Evolutionary conservation across 2,113 vertebrate species (phyloP).

Genomic region (Ia io): DNA sequence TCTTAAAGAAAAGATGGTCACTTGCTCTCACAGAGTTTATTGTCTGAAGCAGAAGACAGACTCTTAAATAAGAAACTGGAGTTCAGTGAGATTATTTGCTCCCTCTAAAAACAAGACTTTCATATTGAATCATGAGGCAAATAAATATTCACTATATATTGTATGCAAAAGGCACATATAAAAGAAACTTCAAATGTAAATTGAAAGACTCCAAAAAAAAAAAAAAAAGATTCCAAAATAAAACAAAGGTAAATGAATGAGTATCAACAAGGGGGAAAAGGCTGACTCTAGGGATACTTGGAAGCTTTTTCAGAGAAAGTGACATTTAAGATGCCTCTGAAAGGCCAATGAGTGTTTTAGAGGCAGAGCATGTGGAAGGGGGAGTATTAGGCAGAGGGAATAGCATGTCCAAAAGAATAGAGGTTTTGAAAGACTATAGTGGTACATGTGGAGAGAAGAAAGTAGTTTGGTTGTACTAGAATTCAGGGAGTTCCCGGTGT

Average conservation of each 20-base stretch:
- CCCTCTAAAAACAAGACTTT: not conserved
- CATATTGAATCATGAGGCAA: not conserved
- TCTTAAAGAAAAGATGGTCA: not conserved
- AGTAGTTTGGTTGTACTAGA: not conserved
- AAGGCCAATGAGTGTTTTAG: not conserved
- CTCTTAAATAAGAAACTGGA: not conserved
- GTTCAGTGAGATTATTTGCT: not conserved
- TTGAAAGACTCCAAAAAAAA: slow-evolving; percentile 34
- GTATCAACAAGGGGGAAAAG: not conserved
- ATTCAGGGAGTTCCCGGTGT: not conserved
- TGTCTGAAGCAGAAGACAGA: not conserved
- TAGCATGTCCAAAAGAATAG: not conserved
- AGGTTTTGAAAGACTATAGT: not conserved
- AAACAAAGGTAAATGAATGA: slow-evolving; percentile 25
- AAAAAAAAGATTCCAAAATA: slow-evolving; percentile 28
- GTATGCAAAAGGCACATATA: not conserved
- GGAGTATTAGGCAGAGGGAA: not conserved
- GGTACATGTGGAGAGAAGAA: not conserved
- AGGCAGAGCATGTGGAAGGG: not conserved
- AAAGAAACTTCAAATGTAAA: not conserved
- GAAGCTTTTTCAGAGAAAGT: not conserved
- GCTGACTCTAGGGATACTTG: not conserved
- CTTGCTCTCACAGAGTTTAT: not conserved
- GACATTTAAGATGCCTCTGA: not conserved
- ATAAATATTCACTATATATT: not conserved